Conservation (phyloP, 2,113 vertebrate species). For the Nycticebus coucang region DNA sequence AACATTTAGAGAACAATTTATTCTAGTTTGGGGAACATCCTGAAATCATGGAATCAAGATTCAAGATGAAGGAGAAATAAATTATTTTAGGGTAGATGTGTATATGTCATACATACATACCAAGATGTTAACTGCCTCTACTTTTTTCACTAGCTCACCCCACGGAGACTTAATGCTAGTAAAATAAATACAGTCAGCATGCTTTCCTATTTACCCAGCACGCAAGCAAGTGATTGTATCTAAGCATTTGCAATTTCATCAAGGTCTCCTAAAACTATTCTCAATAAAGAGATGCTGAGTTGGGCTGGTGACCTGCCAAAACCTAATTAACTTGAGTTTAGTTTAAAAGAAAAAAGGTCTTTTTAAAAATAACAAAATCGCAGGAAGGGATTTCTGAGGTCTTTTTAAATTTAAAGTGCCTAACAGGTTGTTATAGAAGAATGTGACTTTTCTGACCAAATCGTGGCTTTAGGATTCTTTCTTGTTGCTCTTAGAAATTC, state of each 20-base stretch:
- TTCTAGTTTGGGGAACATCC: neutral
- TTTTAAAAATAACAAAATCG: neutral
- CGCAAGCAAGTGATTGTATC: conserved; percentile 31
- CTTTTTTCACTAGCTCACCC: conserved; percentile 30
- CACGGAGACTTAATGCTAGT: conserved; percentile 52
- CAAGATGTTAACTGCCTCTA: conserved; percentile 15
- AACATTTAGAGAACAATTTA: neutral
- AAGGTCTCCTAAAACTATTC: conserved; percentile 45
- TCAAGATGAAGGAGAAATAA: conserved; percentile 15
- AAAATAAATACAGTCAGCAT: conserved; percentile 68
- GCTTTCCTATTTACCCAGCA: conserved; percentile 60
- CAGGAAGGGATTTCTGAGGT: neutral
- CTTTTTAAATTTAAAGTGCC: neutral
- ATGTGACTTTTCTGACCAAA: neutral
- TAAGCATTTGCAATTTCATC: conserved; percentile 26
- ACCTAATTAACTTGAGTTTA: conserved; percentile 42
- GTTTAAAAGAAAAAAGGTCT: neutral
- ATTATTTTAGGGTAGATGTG: neutral
- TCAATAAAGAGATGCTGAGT: conserved; percentile 5
- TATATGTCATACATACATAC: neutral
- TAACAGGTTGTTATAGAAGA: neutral
- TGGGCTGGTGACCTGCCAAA: conserved; percentile 24
- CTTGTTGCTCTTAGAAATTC: neutral
- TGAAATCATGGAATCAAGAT: neutral
- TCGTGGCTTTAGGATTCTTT: neutral